Conservation (phyloP, 1,140 invertebrate species). For the Aphelinus certus region DNA sequence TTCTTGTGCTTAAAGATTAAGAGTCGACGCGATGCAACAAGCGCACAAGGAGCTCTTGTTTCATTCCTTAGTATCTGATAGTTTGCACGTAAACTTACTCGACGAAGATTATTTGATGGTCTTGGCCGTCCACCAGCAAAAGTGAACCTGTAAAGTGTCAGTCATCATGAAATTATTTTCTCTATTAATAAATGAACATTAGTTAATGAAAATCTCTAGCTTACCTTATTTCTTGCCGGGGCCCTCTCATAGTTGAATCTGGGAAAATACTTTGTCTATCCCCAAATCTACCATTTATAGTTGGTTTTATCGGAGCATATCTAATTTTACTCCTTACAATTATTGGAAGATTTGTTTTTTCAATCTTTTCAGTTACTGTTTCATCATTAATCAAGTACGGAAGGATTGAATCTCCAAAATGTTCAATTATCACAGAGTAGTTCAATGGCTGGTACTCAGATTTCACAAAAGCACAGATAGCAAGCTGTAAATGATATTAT, state of each 20-base stretch:
- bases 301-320: conserved; percentile 54
- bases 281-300: conserved; percentile 43
- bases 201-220: conserved; percentile 1
- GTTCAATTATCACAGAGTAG: conserved; percentile 51
- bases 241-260: conserved; percentile 57
- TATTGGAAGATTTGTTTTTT: conserved; percentile 54
- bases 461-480: conserved; percentile 58
- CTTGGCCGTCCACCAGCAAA: conserved; percentile 62
- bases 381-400: conserved; percentile 53
- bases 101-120: conserved; percentile 57
- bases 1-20: conserved; percentile 59
- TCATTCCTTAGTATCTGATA: conserved; percentile 62
- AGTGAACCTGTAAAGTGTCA: conserved; percentile 54
- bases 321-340: conserved; percentile 62
- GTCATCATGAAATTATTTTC: conserved; percentile 28
- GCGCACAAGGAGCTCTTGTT: conserved; percentile 56
- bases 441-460: conserved; percentile 53
- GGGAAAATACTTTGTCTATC: conserved; percentile 60
- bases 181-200: conserved; percentile 13
- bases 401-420: conserved; percentile 62
- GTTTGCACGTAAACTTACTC: conserved; percentile 60
- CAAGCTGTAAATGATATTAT: conserved; percentile 48
- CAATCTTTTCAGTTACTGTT: conserved; percentile 33
- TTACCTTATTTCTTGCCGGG: conserved; percentile 62
- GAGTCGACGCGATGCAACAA: conserved; percentile 58